These are phyloP conservation scores for Pilophorus perplexus DNA, from an alignment of 2,888 invertebrate species.

Conservation along the genomic window DNA sequence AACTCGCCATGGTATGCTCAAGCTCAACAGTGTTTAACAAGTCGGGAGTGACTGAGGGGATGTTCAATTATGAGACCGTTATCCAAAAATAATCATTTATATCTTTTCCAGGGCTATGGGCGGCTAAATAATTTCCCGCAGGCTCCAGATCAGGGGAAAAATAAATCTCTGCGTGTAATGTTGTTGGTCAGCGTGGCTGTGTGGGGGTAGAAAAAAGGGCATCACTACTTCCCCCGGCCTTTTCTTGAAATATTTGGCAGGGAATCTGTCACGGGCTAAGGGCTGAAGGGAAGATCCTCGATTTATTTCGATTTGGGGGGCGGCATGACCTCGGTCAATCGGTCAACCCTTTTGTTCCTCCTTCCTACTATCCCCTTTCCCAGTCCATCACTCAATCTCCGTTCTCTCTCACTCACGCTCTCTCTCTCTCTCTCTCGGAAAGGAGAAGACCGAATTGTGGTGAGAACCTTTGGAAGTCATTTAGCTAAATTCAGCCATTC, in stretches of 20 bases:
- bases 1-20: too few relatives aligned
- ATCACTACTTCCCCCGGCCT: neutral
- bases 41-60: too few relatives aligned
- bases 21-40: too few relatives aligned
- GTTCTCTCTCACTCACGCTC: neutral
- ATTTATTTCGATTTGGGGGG: slow-evolving; percentile 25
- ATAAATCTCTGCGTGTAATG: slow-evolving; percentile 17
- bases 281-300: neutral
- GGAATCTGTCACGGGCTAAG: slow-evolving; percentile 20
- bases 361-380: neutral
- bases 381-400: neutral
- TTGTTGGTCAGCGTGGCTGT: too few relatives aligned
- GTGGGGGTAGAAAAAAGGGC: too few relatives aligned
- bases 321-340: slow-evolving; percentile 19
- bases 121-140: slow-evolving; percentile 19
- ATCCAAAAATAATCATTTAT: too few relatives aligned
- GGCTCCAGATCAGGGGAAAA: slow-evolving; percentile 2
- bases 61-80: too few relatives aligned
- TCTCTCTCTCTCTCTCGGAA: neutral
- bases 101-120: slow-evolving; percentile 6
- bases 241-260: slow-evolving; percentile 29
- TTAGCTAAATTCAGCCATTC: too few relatives aligned
- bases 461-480: too few relatives aligned
- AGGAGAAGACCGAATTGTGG: too few relatives aligned
- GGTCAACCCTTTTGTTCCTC: slow-evolving; percentile 24